Evolutionary conservation across 2,797 vertebrate species (phyloP), one percentile per base, ranked within the genome.

Genomic region (Phrynocephalus vlangalii): DNA sequence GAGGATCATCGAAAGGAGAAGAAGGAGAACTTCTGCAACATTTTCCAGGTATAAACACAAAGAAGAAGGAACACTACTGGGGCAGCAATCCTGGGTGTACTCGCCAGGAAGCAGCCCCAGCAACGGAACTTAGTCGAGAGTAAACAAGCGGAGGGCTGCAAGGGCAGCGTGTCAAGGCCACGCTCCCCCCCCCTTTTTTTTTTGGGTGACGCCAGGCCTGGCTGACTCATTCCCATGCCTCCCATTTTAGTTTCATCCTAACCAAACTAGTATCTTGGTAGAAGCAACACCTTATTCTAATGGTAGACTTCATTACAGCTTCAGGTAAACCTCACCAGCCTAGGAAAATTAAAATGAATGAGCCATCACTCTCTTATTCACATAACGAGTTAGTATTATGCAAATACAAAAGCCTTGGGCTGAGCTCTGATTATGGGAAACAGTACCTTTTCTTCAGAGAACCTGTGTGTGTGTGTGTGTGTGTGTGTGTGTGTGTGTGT

Each of bases 201-300:
- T 13, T 85, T n/a, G 33, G 80, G 82, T 86, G 84, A 67, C 66
- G 56, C 86, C 91, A 93, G 67, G 66, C 56, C 91, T 72, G 84
- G 85, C 72, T 96, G 96, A 96, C 94, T 96, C 95, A 95, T 90
- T 94, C 89, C 86, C 90, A 88, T 91, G 88, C 87, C 89, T 87
- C 92, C 82, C 75, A 44, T 91, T 95, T 94, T 94, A 87, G 93
- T 94, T 96, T 95, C 92, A 91, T 95, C 93, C 96, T 93, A 88
- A 93, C 92, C 95, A 94, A 96, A 96, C 96, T 95, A 94, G 96
- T 93, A 94, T 93, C 89, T 91, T 91, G 88, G 83, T 89, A 88
- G 91, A 92, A 88, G 93, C 93, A 96, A 96, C 96, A 91, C 97
- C 97, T 97, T 90, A 83, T 94, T 91, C 94, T 95, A 95, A 95